Percentiles rank a stretch among this genome's conserved stretches.
These are phyloP conservation scores for Paraescarpia echinospica DNA, from an alignment of 1,140 invertebrate genomes.

Conservation along the genomic window DNA sequence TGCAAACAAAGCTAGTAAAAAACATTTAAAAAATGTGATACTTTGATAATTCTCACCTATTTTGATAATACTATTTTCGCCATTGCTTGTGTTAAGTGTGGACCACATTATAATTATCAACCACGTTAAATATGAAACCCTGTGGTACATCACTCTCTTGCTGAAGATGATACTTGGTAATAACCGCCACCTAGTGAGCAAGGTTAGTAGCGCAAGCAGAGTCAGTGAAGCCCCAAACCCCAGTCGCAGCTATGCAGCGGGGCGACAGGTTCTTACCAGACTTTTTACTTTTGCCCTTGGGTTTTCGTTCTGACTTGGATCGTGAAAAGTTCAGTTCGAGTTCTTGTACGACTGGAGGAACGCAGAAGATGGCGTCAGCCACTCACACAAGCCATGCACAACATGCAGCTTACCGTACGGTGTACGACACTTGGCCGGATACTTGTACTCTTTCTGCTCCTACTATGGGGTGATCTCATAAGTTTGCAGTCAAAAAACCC, in stretches of 20 bases:
- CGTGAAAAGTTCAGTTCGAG: neutral
- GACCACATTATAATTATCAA: neutral
- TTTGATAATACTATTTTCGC: too few relatives aligned
- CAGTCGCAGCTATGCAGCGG: neutral
- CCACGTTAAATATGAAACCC: neutral
- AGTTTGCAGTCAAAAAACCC: too few relatives aligned
- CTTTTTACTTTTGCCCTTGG: slow-evolving; percentile 12
- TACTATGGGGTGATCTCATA: too few relatives aligned
- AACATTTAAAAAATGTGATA: too few relatives aligned
- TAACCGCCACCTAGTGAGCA: neutral
- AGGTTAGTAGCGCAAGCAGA: neutral
- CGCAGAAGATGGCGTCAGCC: neutral
- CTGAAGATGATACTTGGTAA: neutral
- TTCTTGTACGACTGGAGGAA: neutral
- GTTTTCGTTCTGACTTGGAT: slow-evolving; percentile 17
- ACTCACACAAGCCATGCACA: neutral
- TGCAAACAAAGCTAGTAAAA: too few relatives aligned
- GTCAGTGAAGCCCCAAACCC: neutral
- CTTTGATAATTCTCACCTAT: too few relatives aligned
- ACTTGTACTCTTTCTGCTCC: neutral
- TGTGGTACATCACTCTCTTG: neutral
- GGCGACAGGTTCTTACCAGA: neutral
- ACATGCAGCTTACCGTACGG: neutral
- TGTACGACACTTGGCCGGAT: neutral
- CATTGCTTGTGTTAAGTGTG: neutral